Percentiles rank a stretch among this genome's conserved stretches.
Conservation (phyloP, 2,797 vertebrate species). For the Rhinatrema bivittatum region DNA sequence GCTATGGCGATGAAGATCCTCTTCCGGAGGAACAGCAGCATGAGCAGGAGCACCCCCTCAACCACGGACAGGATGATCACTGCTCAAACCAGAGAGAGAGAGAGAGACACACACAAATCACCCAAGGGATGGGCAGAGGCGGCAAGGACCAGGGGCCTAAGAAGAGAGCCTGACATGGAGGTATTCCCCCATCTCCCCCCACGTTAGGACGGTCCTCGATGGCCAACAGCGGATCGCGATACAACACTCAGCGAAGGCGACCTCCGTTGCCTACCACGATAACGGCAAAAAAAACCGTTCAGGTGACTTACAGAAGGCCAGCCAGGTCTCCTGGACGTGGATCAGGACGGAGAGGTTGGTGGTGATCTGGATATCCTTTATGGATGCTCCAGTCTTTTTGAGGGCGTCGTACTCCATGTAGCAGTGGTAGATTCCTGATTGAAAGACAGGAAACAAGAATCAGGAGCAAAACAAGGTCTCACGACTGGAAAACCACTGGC, state of each 20-base stretch:
- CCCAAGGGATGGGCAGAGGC: background rate
- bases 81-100: no score
- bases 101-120: background rate
- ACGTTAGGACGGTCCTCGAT: background rate
- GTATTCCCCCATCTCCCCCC: background rate
- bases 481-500: no score
- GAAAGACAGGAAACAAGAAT: background rate
- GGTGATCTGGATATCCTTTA: constrained; percentile 64
- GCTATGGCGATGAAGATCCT: constrained; percentile 79
- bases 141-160: background rate
- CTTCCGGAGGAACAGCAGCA: constrained; percentile 72
- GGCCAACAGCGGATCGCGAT: background rate
- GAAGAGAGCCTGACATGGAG: no score
- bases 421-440: constrained; percentile 78
- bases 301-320: constrained; percentile 69
- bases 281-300: no score
- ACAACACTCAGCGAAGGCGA: no score
- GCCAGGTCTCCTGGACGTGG: constrained; percentile 79
- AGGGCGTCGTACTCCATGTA: constrained; percentile 65
- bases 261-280: no score
- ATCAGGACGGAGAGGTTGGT: constrained; percentile 64
- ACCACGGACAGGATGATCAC: constrained; percentile 71
- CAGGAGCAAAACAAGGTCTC: no score
- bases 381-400: constrained; percentile 33
- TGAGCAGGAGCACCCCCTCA: constrained; percentile 67